Evolutionary conservation across 1,140 invertebrate species (phyloP).

Genomic region (Oppia nitens): DNA sequence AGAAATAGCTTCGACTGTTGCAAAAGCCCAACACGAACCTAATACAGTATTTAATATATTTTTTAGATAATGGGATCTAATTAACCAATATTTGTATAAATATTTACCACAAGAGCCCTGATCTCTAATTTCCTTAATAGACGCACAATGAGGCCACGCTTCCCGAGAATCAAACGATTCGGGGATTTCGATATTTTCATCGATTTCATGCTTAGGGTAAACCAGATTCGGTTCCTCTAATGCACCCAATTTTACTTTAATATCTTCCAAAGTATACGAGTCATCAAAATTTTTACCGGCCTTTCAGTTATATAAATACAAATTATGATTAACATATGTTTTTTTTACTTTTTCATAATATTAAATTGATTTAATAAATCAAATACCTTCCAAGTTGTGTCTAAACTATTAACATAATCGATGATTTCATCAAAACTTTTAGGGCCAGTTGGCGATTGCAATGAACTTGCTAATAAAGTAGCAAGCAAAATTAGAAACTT

Average conservation of each 20-base stretch:
- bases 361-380: background rate
- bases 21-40: constrained; percentile 21
- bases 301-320: background rate
- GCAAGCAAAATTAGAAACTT: no score
- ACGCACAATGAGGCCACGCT: constrained; percentile 68
- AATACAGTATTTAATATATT: background rate
- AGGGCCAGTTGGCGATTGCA: no score
- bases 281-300: constrained; percentile 7
- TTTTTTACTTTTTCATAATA: background rate
- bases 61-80: background rate
- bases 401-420: constrained; percentile 34
- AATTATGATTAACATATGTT: background rate
- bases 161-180: constrained; percentile 59
- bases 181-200: constrained; percentile 39
- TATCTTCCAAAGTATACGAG: background rate
- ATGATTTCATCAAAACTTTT: constrained; percentile 26
- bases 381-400: constrained; percentile 48
- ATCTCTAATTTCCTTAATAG: constrained; percentile 57
- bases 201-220: constrained; percentile 3
- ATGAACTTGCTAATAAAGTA: no score
- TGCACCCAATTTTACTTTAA: background rate
- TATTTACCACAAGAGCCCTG: constrained; percentile 41
- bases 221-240: background rate
- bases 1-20: constrained; percentile 15
- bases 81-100: background rate